Percentiles rank a stretch among this genome's conserved stretches.
phyloP scores from a whole-genome alignment of 2,888 invertebrate genomes.

The Hypomecis punctinalis region DNA sequence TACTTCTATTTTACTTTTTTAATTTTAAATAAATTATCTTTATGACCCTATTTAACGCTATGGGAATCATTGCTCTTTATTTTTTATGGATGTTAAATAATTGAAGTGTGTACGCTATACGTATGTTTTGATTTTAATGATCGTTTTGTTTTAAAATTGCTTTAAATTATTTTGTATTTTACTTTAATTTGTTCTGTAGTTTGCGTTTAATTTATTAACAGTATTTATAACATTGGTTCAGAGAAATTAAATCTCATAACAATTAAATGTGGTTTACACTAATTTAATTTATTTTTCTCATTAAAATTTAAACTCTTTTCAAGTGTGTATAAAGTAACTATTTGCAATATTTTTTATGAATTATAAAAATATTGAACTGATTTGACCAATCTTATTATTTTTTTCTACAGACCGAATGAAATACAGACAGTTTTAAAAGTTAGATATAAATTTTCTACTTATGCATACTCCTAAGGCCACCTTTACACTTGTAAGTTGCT shows the following conservation, averaged over 20 bases:
- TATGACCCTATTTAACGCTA: too few relatives aligned
- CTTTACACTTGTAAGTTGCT: too few relatives aligned
- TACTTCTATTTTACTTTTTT: too few relatives aligned
- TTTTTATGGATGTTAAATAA: too few relatives aligned
- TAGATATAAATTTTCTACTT: constrained; percentile 7
- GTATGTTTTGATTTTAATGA: too few relatives aligned
- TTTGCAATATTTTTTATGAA: constrained; percentile 25
- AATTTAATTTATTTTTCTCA: too few relatives aligned
- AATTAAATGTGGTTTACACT: too few relatives aligned
- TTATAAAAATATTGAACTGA: not conserved
- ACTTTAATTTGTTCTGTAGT: not conserved
- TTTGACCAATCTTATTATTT: not conserved
- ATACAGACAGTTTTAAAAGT: constrained; percentile 1
- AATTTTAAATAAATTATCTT: too few relatives aligned
- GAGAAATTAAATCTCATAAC: not conserved
- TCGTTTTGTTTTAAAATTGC: too few relatives aligned
- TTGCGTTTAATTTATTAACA: not conserved
- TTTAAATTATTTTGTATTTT: not conserved
- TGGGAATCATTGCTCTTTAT: too few relatives aligned
- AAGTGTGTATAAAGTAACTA: constrained; percentile 17
- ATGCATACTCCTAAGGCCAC: not conserved
- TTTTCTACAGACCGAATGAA: not conserved
- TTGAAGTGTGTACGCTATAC: too few relatives aligned
- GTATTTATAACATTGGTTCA: not conserved
- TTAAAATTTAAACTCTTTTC: not conserved